phyloP scores from a whole-genome alignment of 2,888 invertebrate genomes.

The Drosophila borealis region DNA sequence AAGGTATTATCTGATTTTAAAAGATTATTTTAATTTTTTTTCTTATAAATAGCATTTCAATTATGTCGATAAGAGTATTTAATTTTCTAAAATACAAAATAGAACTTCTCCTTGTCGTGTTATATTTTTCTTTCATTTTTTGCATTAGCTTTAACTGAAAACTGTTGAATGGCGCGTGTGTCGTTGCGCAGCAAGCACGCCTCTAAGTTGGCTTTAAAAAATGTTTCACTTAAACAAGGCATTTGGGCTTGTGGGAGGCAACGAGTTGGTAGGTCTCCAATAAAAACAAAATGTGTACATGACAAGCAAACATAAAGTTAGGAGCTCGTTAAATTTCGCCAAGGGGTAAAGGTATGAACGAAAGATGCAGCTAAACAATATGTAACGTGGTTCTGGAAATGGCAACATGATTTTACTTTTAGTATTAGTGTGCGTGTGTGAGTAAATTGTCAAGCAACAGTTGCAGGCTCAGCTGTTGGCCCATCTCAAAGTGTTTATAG shows the following conservation, averaged over 20 bases:
- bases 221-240: conserved; percentile 76
- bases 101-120: background rate
- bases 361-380: conserved; percentile 30
- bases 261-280: conserved; percentile 45
- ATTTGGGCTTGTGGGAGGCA: too few species aligned
- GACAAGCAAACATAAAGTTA: conserved; percentile 81
- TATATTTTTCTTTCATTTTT: conserved; percentile 24
- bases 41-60: too few species aligned
- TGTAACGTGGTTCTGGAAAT: conserved; percentile 27
- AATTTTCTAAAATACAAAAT: background rate
- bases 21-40: too few species aligned
- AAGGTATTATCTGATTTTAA: too few species aligned
- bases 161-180: conserved; percentile 58
- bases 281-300: conserved; percentile 78
- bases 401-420: conserved; percentile 63
- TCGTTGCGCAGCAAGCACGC: conserved; percentile 20
- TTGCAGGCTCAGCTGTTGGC: conserved; percentile 16
- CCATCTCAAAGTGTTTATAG: conserved; percentile 19
- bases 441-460: conserved; percentile 52
- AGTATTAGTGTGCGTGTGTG: conserved; percentile 4
- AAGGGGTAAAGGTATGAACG: conserved; percentile 58
- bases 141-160: conserved; percentile 57
- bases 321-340: conserved; percentile 77
- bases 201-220: conserved; percentile 61
- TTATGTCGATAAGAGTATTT: background rate